Evolutionary conservation across 2,113 vertebrate genomes (phyloP).

Genomic region (Larimichthys polyactis): DNA sequence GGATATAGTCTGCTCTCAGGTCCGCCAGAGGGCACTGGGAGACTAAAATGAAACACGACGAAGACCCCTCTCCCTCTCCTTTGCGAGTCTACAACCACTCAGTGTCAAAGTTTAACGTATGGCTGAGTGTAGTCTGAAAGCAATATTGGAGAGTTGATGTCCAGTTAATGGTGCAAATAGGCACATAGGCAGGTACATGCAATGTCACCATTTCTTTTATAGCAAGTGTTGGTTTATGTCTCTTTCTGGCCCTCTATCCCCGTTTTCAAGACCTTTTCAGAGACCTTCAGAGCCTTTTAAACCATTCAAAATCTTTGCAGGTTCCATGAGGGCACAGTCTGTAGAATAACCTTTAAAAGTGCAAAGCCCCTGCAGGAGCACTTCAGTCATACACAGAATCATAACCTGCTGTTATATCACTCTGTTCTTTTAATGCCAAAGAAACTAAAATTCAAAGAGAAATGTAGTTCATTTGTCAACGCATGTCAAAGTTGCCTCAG

Average conservation of each 20-base stretch:
- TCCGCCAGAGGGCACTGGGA: conserved; percentile 64
- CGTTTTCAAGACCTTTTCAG: neutral
- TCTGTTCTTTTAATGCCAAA: neutral
- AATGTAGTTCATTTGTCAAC: conserved; percentile 12
- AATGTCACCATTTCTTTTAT: neutral
- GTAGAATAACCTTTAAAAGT: conserved; percentile 45
- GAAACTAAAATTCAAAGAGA: accelerated
- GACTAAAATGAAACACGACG: conserved; percentile 49
- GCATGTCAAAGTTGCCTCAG: neutral
- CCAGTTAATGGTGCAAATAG: conserved; percentile 17
- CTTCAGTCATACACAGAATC: conserved; percentile 24
- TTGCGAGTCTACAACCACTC: conserved; percentile 21
- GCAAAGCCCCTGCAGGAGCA: conserved; percentile 30
- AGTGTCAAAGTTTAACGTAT: conserved; percentile 18
- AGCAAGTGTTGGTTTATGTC: neutral
- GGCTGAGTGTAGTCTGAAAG: conserved; percentile 33
- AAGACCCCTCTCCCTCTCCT: conserved; percentile 12
- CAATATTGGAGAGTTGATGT: conserved; percentile 1
- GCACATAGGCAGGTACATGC: neutral
- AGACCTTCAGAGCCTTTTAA: conserved; percentile 27
- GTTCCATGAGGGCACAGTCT: conserved; percentile 3
- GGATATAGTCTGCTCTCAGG: conserved; percentile 33
- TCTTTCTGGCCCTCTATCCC: neutral
- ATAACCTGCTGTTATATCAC: conserved; percentile 6
- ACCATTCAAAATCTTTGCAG: conserved; percentile 38